Base-by-base conservation (phyloP, 2,888 invertebrate genomes). In the Sepiola atlantica region DNA sequence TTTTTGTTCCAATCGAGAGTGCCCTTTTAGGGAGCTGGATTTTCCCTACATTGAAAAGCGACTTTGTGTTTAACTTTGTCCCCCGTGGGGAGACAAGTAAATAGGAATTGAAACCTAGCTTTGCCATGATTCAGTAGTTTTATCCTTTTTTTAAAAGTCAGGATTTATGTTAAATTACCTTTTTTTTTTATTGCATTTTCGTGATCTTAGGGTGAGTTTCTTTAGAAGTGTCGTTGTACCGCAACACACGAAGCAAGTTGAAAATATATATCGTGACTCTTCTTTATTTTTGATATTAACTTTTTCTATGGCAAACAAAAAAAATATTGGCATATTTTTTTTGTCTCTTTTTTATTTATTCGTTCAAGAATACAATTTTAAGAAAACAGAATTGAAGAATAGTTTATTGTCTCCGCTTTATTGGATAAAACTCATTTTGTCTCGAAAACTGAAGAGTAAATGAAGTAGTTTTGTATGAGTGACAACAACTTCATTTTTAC, bases 171-270 rank as follows among this genome's bases (percentile, higher is more conserved):
- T 77, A 77, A 77, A 77, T 77, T n/a, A 77, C n/a, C 8, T 77
- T n/a, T 77, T 77, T 77, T n/a, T 77, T 77, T 77, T 77, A 77
- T 77, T 77, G 77, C 16, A 77, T 77, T 77, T 77, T 77, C 77
- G n/a, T 77, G 77, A 77, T 77, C 77, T 77, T n/a, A 77, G n/a
- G n/a, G n/a, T 32, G 8, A 77, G 16, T 77, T 77, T 28, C 28
- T 77, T 77, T 77, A 24, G 77, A 16, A 12, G 21, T 77, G n/a
- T 12, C 14, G 14, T 77, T n/a, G n/a, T 32, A 77, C 77, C 4
- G 14, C 16, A 12, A 77, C n/a, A 77, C n/a, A 77, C n/a, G n/a
- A 77, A n/a, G 77, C 77, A 77, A 32, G n/a, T 77, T 77, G 14
- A n/a, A 32, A 77, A 77, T 77, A 77, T n/a, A 77, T 32, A 77